Conservation (phyloP, 2,797 vertebrate species). For the Urocyon cinereoargenteus region DNA sequence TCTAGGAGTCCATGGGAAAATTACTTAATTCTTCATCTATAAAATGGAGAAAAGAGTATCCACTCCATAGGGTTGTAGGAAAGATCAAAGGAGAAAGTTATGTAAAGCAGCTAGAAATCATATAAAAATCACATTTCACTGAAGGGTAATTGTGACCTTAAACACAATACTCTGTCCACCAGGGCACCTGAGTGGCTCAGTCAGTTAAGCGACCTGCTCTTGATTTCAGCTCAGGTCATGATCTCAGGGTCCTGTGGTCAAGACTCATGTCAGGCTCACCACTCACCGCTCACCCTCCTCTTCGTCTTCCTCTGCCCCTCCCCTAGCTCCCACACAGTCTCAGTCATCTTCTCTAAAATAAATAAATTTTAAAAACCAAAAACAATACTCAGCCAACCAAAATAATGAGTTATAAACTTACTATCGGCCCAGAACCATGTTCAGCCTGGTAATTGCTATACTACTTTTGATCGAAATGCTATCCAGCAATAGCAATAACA, state of each 20-base stretch:
- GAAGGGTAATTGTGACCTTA: neutral
- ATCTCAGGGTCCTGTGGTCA: neutral
- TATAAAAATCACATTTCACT: neutral
- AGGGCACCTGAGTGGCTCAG: neutral
- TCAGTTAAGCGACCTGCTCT: neutral
- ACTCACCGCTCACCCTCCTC: neutral
- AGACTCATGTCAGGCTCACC: neutral
- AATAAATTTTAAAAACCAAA: neutral
- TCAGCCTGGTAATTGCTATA: neutral
- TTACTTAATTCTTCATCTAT: neutral
- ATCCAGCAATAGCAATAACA: neutral
- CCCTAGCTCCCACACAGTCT: neutral
- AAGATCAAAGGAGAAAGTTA: neutral
- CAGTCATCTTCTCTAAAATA: neutral
- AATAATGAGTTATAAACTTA: neutral
- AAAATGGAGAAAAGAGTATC: neutral
- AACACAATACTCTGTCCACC: neutral
- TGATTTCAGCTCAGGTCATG: neutral
- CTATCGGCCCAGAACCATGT: too few relatives aligned
- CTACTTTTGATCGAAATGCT: neutral
- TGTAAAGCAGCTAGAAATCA: conserved; percentile 20
- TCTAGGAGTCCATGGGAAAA: neutral
- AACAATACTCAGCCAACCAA: neutral
- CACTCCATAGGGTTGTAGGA: neutral
- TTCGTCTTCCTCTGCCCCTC: neutral